Base-by-base conservation (phyloP, 2,888 invertebrate genomes). In the Hoplodrina blanda region DNA sequence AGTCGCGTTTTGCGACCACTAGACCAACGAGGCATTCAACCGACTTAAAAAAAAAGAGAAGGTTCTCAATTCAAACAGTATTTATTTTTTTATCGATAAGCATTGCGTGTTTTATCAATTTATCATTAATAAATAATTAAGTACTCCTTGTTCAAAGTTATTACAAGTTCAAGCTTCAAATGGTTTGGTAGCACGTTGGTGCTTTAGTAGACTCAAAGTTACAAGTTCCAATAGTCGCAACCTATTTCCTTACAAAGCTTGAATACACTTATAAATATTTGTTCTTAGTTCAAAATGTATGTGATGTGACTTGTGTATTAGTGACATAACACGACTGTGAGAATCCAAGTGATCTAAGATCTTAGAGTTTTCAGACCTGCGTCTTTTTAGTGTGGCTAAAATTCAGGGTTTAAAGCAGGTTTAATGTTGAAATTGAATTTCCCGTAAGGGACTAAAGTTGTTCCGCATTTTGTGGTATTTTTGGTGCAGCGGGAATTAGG, bases 81-180 rank as follows among this genome's bases (percentile, higher is more conserved):
- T 33, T 33, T 7, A 7, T 41, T 11, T 41, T 41, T 13, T 46
- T 3, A 1, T n/a, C 13, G 11, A 10, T 59, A 53, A 20, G 30
- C 41, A 17, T 73, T 57, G 78, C 73, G 49, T 78, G 78, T 46
- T 17, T 6, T 37, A 41, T 17, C 7, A 57, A n/a, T 62, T 54
- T 17, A 52, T 33, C 19, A 4, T 44, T 52, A 25, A 17, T 52
- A 46, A 78, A 49, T 52, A 37, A 20, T 4, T 15, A 76, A 66
- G 20, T n/a, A 17, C 3, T 25, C 15, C 4, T 66, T n/a, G 4
- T 52, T 53, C 52, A 44, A 30, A 65, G 20, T 53, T 33, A 50
- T 4, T 57, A 57, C 80, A 79, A 74, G 67, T 62, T 79, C 56
- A 79, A 49, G 17, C 13, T 19, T 7, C 44, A 30, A 59, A 80